A percentile compares a stretch with the other conserved stretches of the same genome.
These are phyloP conservation scores for Tenrec ecaudatus DNA, from an alignment of 2,113 vertebrate genomes.

Conservation along the genomic window DNA sequence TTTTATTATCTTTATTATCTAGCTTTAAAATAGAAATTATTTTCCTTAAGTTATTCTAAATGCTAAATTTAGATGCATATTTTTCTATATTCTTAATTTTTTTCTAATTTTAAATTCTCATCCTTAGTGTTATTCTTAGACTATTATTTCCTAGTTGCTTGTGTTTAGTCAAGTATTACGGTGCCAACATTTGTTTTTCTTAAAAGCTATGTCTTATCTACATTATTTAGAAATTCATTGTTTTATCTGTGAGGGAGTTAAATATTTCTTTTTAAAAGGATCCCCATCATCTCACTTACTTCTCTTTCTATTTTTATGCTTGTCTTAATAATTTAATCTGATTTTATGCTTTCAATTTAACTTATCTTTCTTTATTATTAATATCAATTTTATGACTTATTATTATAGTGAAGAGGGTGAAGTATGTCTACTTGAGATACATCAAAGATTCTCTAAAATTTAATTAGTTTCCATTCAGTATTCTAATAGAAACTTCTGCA, in stretches of 20 bases:
- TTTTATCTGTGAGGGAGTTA: neutral
- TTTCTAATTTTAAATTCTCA: neutral
- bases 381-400: neutral
- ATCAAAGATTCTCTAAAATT: neutral
- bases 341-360: neutral
- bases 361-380: neutral
- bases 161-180: neutral
- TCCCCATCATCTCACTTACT: neutral
- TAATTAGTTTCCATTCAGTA: neutral
- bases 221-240: neutral
- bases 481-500: neutral
- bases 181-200: neutral
- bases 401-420: neutral
- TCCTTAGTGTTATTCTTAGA: neutral
- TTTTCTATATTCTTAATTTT: neutral
- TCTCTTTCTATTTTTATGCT: neutral
- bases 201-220: neutral
- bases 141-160: neutral
- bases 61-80: neutral
- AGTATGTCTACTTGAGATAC: neutral
- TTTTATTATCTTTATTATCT: neutral
- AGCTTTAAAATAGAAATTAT: neutral
- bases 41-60: neutral
- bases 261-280: neutral
- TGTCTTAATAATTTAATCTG: constrained; percentile 3